A percentile compares a stretch with the other conserved stretches of the same genome.
Conservation (phyloP, 2,888 invertebrate species). For the Emmelina monodactyla region DNA sequence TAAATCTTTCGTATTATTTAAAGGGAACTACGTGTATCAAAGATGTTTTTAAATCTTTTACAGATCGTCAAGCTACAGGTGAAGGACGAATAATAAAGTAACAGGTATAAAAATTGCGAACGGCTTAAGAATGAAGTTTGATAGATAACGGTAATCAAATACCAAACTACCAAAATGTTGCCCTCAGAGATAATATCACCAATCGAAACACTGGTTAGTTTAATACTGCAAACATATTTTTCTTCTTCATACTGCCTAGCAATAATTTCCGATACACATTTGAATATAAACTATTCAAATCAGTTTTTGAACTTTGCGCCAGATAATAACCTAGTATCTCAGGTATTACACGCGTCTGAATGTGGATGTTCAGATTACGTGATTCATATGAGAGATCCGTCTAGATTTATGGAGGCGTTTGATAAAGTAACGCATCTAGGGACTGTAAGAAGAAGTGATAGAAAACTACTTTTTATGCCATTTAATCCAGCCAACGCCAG, state of each 20-base stretch:
- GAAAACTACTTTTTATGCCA: conserved; percentile 49
- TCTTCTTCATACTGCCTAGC: conserved; percentile 36
- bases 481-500: conserved; percentile 15
- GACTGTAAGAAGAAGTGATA: conserved; percentile 44
- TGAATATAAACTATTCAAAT: too few relatives aligned
- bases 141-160: too few relatives aligned
- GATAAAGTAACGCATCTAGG: conserved; percentile 40
- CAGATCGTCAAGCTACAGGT: too few relatives aligned
- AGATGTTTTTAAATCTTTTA: too few relatives aligned
- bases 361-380: conserved; percentile 57
- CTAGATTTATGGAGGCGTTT: conserved; percentile 37
- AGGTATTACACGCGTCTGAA: conserved; percentile 37
- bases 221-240: conserved; percentile 34
- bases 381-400: conserved; percentile 35
- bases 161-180: too few relatives aligned
- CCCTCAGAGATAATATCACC: too few relatives aligned
- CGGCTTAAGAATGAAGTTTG: too few relatives aligned
- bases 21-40: too few relatives aligned
- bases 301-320: conserved; percentile 26
- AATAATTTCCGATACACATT: conserved; percentile 37
- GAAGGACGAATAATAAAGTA: too few relatives aligned
- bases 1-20: too few relatives aligned
- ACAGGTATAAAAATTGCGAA: too few relatives aligned
- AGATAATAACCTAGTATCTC: conserved; percentile 22
- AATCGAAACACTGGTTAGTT: conserved; percentile 36